Percentiles rank a stretch among this genome's conserved stretches.
Evolutionary conservation across 2,888 invertebrate species (phyloP).

Genomic region (Lissonota sp.): DNA sequence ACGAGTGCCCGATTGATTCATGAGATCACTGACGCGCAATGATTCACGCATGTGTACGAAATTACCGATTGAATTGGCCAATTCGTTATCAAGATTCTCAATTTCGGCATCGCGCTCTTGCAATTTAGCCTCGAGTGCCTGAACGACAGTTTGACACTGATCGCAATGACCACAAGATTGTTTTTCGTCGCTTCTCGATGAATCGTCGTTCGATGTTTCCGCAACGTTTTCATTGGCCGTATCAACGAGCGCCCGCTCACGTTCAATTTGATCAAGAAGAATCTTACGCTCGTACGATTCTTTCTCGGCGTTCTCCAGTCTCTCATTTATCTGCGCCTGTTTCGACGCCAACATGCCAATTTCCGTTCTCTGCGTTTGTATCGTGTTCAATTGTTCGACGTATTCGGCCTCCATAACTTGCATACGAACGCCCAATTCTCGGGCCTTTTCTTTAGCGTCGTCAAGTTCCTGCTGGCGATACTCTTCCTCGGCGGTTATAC

Average conservation of each 20-base stretch:
- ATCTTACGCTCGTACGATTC: constrained; percentile 76
- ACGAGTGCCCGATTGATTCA: constrained; percentile 82
- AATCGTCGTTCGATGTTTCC: constrained; percentile 24
- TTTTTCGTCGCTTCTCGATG: constrained; percentile 33
- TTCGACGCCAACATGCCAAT: constrained; percentile 78
- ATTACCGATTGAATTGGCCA: constrained; percentile 87
- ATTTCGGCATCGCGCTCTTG: constrained; percentile 91
- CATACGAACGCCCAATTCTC: constrained; percentile 81
- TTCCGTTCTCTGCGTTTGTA: constrained; percentile 77
- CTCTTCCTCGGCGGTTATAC: constrained; percentile 28
- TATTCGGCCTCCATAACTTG: constrained; percentile 81
- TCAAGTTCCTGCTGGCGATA: constrained; percentile 72
- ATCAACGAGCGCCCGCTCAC: constrained; percentile 64
- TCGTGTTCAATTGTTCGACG: constrained; percentile 76
- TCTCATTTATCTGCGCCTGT: constrained; percentile 82
- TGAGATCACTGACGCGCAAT: constrained; percentile 86
- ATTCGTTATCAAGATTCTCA: constrained; percentile 89
- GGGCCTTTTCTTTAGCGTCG: constrained; percentile 79
- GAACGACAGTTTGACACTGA: constrained; percentile 75
- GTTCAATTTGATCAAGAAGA: constrained; percentile 72
- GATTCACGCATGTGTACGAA: constrained; percentile 89
- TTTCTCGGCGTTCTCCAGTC: constrained; percentile 77
- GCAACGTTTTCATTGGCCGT: constrained; percentile 59
- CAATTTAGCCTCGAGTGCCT: constrained; percentile 88
- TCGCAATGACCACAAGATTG: constrained; percentile 75